These are phyloP conservation scores for Rapana venosa DNA, from an alignment of 2,888 invertebrate genomes.

Conservation along the genomic window DNA sequence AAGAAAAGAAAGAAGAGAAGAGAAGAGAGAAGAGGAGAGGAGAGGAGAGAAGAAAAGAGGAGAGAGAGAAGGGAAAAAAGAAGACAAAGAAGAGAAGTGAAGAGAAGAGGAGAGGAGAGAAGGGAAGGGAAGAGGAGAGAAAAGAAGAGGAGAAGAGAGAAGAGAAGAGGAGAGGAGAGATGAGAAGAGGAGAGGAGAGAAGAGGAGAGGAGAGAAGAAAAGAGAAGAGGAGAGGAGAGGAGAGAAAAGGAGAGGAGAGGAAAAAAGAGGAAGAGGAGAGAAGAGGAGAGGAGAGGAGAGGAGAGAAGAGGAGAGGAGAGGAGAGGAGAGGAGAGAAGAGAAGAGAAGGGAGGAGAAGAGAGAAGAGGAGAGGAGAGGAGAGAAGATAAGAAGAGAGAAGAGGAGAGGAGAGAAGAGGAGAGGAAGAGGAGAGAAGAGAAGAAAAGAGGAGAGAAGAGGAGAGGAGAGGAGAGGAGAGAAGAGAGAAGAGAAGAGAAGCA, in stretches of 20 bases:
- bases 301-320: not conserved
- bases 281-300: not conserved
- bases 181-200: too few relatives aligned
- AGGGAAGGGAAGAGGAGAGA: too few relatives aligned
- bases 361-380: not conserved
- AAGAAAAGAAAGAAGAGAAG: not conserved
- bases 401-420: not conserved
- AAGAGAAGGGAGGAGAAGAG: not conserved
- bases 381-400: not conserved
- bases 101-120: too few relatives aligned
- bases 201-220: too few relatives aligned
- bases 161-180: too few relatives aligned
- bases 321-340: not conserved
- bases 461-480: too few relatives aligned
- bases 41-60: not conserved
- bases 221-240: too few relatives aligned
- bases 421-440: not conserved
- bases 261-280: not conserved
- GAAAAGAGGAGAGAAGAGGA: not conserved
- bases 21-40: not conserved
- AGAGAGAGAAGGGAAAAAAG: too few relatives aligned
- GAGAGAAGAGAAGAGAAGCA: too few relatives aligned
- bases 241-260: too few relatives aligned
- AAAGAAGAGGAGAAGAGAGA: too few relatives aligned
- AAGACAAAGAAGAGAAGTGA: too few relatives aligned